These are phyloP conservation scores for Agrotis exclamationis DNA, from an alignment of 2,888 invertebrate genomes.

Conservation along the genomic window DNA sequence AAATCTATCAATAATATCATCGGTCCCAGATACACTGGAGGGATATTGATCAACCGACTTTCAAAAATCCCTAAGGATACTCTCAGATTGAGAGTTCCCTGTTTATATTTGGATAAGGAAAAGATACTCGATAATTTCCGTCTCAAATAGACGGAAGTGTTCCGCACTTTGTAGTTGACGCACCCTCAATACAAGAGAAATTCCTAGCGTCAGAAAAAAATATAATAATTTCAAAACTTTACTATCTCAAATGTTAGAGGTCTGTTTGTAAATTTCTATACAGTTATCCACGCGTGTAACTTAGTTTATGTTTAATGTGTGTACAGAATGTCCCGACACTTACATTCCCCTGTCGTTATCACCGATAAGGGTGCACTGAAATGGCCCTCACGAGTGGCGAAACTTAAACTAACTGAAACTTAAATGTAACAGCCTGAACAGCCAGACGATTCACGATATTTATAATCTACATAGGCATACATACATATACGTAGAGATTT, in stretches of 20 bases:
- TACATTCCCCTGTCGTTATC: neutral
- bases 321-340: slow-evolving; percentile 14
- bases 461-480: no score
- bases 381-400: neutral
- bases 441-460: no score
- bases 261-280: neutral
- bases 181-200: no score
- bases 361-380: neutral
- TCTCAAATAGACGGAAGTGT: slow-evolving; percentile 8
- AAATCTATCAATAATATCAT: neutral
- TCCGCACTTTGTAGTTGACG: slow-evolving; percentile 3
- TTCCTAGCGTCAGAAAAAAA: no score
- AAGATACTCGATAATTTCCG: neutral
- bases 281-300: neutral
- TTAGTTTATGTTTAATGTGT: neutral
- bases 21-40: neutral
- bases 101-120: slow-evolving; percentile 8
- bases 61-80: neutral
- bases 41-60: slow-evolving; percentile 9
- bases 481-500: no score
- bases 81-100: neutral
- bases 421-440: neutral
- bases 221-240: neutral
- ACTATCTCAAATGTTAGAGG: neutral
- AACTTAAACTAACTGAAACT: neutral